Conservation (phyloP, 2,113 vertebrate species). For the Corydoras sp. region DNA sequence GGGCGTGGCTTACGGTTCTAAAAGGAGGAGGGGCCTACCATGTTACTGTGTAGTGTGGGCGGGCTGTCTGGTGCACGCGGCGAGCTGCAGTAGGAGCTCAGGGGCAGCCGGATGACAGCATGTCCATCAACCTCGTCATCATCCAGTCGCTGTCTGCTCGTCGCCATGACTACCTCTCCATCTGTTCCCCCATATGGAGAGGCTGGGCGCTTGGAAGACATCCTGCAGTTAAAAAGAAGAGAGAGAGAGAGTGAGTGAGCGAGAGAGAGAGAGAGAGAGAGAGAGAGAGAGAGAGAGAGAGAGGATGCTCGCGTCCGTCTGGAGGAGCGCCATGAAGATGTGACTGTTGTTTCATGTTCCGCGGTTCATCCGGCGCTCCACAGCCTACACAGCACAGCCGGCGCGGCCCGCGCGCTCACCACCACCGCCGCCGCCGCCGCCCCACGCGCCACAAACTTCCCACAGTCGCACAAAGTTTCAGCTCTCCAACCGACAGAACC, state of each 20-base stretch:
- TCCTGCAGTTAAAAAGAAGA: constrained; percentile 82
- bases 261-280: constrained; percentile 53
- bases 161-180: constrained; percentile 99
- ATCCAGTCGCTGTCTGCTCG: constrained; percentile 98
- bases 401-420: too few species aligned
- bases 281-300: constrained; percentile 56
- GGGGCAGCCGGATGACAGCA: constrained; percentile 96
- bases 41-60: constrained; percentile 76
- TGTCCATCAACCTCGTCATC: constrained; percentile 93
- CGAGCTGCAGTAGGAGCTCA: constrained; percentile 90
- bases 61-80: constrained; percentile 89
- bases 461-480: too few species aligned
- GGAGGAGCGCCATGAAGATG: constrained; percentile 22
- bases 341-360: constrained; percentile 26
- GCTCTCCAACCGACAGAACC: too few species aligned
- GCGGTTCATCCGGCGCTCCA: too few species aligned
- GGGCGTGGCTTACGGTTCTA: background rate
- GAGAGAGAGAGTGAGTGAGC: constrained; percentile 47
- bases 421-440: too few species aligned
- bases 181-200: constrained; percentile 99
- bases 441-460: too few species aligned
- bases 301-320: constrained; percentile 11
- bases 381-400: too few species aligned
- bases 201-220: constrained; percentile 99
- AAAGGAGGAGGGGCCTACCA: constrained; percentile 62